Conservation (phyloP, 2,888 invertebrate species). For the Amblyjoppa fuscipennis region DNA sequence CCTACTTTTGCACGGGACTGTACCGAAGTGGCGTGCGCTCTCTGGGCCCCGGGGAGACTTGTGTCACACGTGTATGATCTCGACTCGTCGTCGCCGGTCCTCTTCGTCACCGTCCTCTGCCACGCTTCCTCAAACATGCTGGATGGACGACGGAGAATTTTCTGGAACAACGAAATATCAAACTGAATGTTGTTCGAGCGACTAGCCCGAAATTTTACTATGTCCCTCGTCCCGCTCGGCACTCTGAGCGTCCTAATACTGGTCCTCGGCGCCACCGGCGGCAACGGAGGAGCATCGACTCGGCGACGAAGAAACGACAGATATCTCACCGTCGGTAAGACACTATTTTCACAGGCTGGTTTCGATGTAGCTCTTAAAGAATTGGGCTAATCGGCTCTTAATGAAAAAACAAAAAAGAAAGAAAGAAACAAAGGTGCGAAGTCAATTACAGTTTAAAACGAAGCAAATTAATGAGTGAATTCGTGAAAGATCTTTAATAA, state of each 20-base stretch:
- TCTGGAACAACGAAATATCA: slow-evolving; percentile 22
- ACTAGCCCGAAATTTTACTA: slow-evolving; percentile 14
- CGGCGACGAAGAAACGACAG: slow-evolving; percentile 77
- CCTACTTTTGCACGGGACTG: slow-evolving; percentile 81
- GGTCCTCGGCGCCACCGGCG: slow-evolving; percentile 23
- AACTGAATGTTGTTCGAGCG: neutral
- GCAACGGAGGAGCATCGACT: neutral
- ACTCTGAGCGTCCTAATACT: slow-evolving; percentile 63
- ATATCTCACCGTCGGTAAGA: slow-evolving; percentile 77
- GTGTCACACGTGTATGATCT: neutral
- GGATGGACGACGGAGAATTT: neutral
- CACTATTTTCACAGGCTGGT: neutral
- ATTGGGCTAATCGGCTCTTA: neutral
- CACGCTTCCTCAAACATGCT: slow-evolving; percentile 16
- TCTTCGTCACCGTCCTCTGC: neutral
- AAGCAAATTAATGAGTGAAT: too few species aligned
- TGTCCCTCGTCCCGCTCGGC: slow-evolving; percentile 59
- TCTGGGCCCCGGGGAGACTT: slow-evolving; percentile 33
- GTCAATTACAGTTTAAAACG: neutral
- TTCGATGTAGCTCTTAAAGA: neutral
- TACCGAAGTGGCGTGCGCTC: slow-evolving; percentile 63
- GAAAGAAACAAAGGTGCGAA: neutral
- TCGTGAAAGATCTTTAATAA: too few species aligned
- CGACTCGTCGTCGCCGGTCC: neutral
- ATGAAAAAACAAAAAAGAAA: neutral